Evolutionary conservation across 2,888 invertebrate species (phyloP), one percentile per base, ranked within the genome.

Genomic region (Corythucha ciliata): DNA sequence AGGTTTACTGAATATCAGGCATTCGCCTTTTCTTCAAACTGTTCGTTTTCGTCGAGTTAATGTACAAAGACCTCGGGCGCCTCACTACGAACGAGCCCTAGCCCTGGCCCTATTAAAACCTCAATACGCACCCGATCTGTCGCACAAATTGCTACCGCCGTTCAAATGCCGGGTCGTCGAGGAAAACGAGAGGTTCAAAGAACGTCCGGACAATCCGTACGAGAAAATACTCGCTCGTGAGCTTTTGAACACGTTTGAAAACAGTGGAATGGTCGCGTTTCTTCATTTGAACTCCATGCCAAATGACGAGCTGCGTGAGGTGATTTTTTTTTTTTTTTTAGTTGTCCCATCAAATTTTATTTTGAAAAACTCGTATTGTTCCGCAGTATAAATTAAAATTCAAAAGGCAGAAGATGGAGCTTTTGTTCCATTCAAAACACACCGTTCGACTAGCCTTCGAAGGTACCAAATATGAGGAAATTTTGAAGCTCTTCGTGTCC

Each of bases 141-240:
- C n/a, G n/a, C n/a, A n/a, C n/a, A n/a, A n/a, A n/a, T n/a, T n/a
- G n/a, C n/a, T n/a, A n/a, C n/a, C n/a, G n/a, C n/a, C n/a, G n/a
- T n/a, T n/a, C n/a, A n/a, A n/a, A n/a, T n/a, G n/a, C n/a, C n/a
- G n/a, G n/a, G n/a, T n/a, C n/a, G n/a, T n/a, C 25, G 32, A 66
- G 34, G 62, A 61, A 34, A 55, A 52, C 3, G 53, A 29, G 14
- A 64, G 61, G 21, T 55, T 62, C n/a, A 67, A 70, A 48, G 63
- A 71, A 4, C 26, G 52, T n/a, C 33, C 48, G 65, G 76, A 79
- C 20, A 82, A 83, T 66, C 83, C 82, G 0, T 84, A 82, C 64
- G 79, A 82, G 66, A 69, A 71, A 52, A 80, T 88, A 41, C 70
- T 87, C 52, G 83, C 84, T 0, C 75, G 74, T 42, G 85, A 88